Conservation (phyloP, 2,888 invertebrate genomes). For the Nudaria mundana region DNA sequence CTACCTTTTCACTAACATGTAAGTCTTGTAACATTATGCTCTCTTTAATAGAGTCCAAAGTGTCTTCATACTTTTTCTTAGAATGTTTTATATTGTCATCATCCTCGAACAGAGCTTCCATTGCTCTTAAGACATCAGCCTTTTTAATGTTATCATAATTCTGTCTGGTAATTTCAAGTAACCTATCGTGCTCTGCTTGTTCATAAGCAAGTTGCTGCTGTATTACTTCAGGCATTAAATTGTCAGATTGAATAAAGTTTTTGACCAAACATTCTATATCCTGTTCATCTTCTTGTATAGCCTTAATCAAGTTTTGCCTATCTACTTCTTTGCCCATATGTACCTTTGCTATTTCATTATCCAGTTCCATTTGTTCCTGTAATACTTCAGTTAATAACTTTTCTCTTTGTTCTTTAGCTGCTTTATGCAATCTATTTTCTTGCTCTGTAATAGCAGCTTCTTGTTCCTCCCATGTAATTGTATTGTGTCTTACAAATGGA, state of each 20-base stretch:
- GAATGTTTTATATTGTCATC: constrained; percentile 82
- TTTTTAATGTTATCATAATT: constrained; percentile 83
- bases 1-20: constrained; percentile 81
- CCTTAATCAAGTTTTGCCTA: constrained; percentile 80
- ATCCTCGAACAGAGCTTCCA: constrained; percentile 85
- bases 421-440: constrained; percentile 84
- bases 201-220: constrained; percentile 85
- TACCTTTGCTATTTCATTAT: constrained; percentile 84
- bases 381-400: constrained; percentile 79
- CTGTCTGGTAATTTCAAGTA: constrained; percentile 82
- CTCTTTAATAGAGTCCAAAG: constrained; percentile 84
- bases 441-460: constrained; percentile 83
- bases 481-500: constrained; percentile 53
- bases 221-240: constrained; percentile 80
- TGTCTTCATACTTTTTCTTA: constrained; percentile 83
- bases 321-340: constrained; percentile 85
- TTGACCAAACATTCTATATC: constrained; percentile 83
- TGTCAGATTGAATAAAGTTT: constrained; percentile 83
- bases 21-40: constrained; percentile 81
- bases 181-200: constrained; percentile 83
- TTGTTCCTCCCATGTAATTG: constrained; percentile 80
- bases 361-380: constrained; percentile 84
- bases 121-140: constrained; percentile 85
- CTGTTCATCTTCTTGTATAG: constrained; percentile 84
- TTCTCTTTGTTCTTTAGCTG: constrained; percentile 83